A percentile compares a stretch with the other conserved stretches of the same genome.
Evolutionary conservation across 1,140 invertebrate species (phyloP).

Genomic region (Bathynomus jamesi): DNA sequence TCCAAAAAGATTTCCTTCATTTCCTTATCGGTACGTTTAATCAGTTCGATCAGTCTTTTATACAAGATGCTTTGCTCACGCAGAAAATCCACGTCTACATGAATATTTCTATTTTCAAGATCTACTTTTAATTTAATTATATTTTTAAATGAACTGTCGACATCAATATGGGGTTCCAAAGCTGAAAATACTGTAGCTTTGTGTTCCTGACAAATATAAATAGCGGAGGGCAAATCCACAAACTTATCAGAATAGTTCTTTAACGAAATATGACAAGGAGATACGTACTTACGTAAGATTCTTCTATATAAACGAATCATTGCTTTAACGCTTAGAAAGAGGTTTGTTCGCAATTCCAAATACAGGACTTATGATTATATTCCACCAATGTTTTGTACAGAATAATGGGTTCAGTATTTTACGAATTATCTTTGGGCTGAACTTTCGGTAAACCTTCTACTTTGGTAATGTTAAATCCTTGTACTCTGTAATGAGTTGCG

Average conservation of each 20-base stretch:
- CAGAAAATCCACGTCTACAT: not conserved
- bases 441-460: too few relatives aligned
- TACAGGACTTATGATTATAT: too few relatives aligned
- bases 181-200: not conserved
- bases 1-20: not conserved
- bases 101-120: not conserved
- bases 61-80: not conserved
- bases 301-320: not conserved
- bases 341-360: too few relatives aligned
- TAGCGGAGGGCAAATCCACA: not conserved
- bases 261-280: not conserved
- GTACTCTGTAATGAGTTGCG: too few relatives aligned
- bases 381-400: too few relatives aligned
- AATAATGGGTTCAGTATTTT: too few relatives aligned
- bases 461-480: too few relatives aligned
- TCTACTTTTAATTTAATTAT: not conserved
- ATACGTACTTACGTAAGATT: not conserved
- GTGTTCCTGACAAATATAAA: not conserved
- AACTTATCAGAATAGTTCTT: not conserved
- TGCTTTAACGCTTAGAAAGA: too few relatives aligned
- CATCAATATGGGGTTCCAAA: not conserved
- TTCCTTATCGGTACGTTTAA: not conserved
- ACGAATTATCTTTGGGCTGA: too few relatives aligned
- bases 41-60: not conserved
- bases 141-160: not conserved